Percentiles rank a stretch among this genome's conserved stretches.
These are phyloP conservation scores for Silurus aristotelis DNA, from an alignment of 2,797 vertebrate genomes.

Conservation along the genomic window DNA sequence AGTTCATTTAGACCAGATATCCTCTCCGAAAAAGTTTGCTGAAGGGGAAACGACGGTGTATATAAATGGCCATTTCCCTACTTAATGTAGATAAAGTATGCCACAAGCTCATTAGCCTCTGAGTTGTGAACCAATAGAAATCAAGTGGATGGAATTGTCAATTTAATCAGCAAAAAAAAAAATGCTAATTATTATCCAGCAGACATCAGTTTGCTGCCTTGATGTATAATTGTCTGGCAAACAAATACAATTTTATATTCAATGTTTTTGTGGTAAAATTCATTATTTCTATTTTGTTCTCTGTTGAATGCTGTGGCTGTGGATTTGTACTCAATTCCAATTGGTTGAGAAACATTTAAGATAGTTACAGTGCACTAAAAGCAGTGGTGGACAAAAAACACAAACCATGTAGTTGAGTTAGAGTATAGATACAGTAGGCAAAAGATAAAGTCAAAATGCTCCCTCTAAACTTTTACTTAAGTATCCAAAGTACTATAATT, in stretches of 20 bases:
- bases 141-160: not conserved
- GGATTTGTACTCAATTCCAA: too few species aligned
- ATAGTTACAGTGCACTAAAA: too few species aligned
- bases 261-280: not conserved
- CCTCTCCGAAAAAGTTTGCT: not conserved
- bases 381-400: too few species aligned
- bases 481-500: too few species aligned
- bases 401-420: too few species aligned
- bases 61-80: not conserved
- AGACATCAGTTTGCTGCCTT: not conserved
- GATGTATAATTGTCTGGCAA: not conserved
- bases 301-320: too few species aligned
- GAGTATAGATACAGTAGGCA: too few species aligned
- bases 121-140: not conserved
- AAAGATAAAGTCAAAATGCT: too few species aligned
- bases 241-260: not conserved
- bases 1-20: not conserved
- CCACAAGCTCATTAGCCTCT: not conserved
- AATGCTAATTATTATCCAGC: not conserved
- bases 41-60: not conserved
- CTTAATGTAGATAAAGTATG: not conserved
- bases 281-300: not conserved
- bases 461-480: too few species aligned
- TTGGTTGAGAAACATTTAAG: too few species aligned
- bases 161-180: not conserved